A percentile compares a stretch with the other conserved stretches of the same genome.
Evolutionary conservation across 2,888 invertebrate species (phyloP).

Genomic region (Ormyrus pomaceus): DNA sequence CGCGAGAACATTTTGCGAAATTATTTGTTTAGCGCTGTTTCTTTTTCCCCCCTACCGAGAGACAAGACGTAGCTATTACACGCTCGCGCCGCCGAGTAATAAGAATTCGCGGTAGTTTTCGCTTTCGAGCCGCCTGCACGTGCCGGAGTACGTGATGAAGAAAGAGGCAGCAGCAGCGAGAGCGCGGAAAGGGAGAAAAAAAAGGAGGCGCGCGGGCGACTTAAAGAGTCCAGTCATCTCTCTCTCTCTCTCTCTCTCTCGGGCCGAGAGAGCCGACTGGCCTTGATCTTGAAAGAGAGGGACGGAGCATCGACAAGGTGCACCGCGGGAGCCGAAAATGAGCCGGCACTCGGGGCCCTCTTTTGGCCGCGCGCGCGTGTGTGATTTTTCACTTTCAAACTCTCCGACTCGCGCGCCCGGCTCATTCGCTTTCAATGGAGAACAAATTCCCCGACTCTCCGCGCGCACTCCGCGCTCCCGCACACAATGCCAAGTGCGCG

Average conservation of each 20-base stretch:
- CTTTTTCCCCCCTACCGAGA: too few relatives aligned
- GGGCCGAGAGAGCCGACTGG: conserved; percentile 60
- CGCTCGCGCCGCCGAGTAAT: background rate
- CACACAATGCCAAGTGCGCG: conserved; percentile 23
- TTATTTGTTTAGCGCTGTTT: background rate
- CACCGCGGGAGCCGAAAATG: conserved; percentile 66
- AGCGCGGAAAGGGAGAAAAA: conserved; percentile 35
- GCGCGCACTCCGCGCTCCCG: background rate
- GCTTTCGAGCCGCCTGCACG: background rate
- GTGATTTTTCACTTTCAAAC: conserved; percentile 52
- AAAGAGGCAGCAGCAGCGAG: conserved; percentile 32
- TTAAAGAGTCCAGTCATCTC: conserved; percentile 74
- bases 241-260: conserved; percentile 58
- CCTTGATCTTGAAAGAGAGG: conserved; percentile 73
- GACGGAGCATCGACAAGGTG: conserved; percentile 62
- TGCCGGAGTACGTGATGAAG: background rate
- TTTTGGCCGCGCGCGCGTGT: conserved; percentile 31
- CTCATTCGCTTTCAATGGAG: conserved; percentile 19
- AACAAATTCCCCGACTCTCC: background rate
- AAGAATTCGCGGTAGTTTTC: conserved; percentile 23
- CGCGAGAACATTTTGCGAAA: background rate
- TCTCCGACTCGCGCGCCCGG: too few relatives aligned
- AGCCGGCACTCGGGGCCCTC: conserved; percentile 24
- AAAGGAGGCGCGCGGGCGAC: conserved; percentile 60
- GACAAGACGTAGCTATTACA: too few relatives aligned